Evolutionary conservation across 2,797 vertebrate genomes (phyloP), one percentile per base, ranked within the genome.

Genomic region (Ispidina lecontei): DNA sequence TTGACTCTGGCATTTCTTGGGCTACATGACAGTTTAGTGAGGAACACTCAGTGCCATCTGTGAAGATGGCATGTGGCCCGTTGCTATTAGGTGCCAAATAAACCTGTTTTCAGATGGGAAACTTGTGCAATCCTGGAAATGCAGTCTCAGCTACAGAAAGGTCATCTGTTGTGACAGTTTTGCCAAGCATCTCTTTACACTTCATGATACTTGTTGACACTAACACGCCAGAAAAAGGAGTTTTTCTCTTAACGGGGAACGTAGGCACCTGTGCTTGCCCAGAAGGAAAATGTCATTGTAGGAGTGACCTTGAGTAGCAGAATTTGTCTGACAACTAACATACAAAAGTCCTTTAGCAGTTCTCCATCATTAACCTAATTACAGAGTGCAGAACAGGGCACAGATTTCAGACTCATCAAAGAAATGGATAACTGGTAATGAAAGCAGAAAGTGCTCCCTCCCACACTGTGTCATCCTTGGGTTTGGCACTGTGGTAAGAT

Each of bases 21-120:
- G 37, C 62, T 77, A 51, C 46, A 23, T 37, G 68, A 29, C 75
- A 47, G 77, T 87, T 87, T 28, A 37, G 62, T 80, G 63, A 18
- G 46, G 79, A 89, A 41, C 44, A 17, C 63, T 84, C 68, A 22
- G 12, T 49, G 44, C 89, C 80, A 87, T 92, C 82, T 96, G 89
- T 47, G 60, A 80, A 25, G 82, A 47, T 89, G 90, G 86, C 90
- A 35, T n/a, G 23, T 43, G 29, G 81, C 93, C 86, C 51, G 8
- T 88, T 94, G 70, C 49, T 65, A 55, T 67, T 72, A 87, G 59
- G 70, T 91, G 79, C 85, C 79, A 78, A 88, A 85, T 81, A 93
- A 87, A 75, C 64, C 65, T 56, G 46, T 28, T 87, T 71, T 86
- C 71, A 68, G 43, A 62, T 72, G 15, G 75, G 51, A 71, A 59